Percentiles rank a stretch among this genome's conserved stretches.
Conservation (phyloP, 2,888 invertebrate species). For the Sussaba pulchella region DNA sequence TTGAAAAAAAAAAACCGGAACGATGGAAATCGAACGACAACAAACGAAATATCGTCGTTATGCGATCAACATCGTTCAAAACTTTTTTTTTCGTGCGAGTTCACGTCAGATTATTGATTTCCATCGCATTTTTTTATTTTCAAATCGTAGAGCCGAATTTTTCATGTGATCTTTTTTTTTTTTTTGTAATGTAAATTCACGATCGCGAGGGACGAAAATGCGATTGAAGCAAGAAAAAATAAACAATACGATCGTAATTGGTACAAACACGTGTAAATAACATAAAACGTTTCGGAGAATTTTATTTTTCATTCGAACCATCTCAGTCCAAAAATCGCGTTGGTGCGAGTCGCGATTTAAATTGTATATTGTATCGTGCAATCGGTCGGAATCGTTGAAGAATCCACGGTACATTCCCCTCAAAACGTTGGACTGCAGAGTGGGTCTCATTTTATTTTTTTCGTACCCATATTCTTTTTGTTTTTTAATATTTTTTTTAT, state of each 20-base stretch:
- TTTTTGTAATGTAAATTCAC: slow-evolving; percentile 2
- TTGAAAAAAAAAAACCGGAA: slow-evolving; percentile 56
- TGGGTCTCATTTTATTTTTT: slow-evolving; percentile 29
- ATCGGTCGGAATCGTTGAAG: slow-evolving; percentile 14
- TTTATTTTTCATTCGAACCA: background rate
- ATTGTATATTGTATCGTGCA: background rate
- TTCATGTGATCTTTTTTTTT: slow-evolving; percentile 18
- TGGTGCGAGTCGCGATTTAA: slow-evolving; percentile 5
- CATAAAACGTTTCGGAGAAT: background rate
- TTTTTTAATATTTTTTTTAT: slow-evolving; percentile 39
- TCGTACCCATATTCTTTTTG: slow-evolving; percentile 28
- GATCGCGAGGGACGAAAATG: background rate
- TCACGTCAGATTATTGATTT: too few species aligned
- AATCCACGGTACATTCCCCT: background rate
- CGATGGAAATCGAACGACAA: background rate
- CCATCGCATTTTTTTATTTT: slow-evolving; percentile 30
- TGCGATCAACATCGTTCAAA: background rate
- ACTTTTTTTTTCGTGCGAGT: too few species aligned
- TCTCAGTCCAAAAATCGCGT: slow-evolving; percentile 10
- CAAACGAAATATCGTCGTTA: slow-evolving; percentile 8
- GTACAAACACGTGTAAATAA: slow-evolving; percentile 23
- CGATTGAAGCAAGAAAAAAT: too few species aligned
- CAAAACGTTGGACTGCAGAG: slow-evolving; percentile 20
- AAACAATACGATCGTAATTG: background rate
- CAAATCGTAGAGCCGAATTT: slow-evolving; percentile 13